Evolutionary conservation across 2,888 invertebrate species (phyloP), one percentile per base, ranked within the genome.

Genomic region (Sesamia inferens): DNA sequence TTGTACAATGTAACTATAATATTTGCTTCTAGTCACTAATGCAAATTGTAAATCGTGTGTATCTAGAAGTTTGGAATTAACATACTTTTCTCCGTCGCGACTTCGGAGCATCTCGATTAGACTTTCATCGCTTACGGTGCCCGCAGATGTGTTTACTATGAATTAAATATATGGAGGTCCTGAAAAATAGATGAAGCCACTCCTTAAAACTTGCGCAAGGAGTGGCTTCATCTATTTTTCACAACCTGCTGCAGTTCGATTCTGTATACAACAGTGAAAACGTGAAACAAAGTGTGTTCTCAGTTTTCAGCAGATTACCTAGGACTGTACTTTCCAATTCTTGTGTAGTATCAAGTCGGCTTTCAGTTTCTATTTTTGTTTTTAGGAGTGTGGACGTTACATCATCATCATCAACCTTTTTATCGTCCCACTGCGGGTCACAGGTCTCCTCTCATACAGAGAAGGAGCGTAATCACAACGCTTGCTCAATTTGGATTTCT

Each of bases 91-190:
- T 68, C 42, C 67, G 19, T 31, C 51, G 58, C 22, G 13, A 16
- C n/a, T 5, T 19, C 66, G 39, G 11, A 63, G 22, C 5, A 13
- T 3, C 55, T 39, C 19, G 14, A 48, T 51, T 74, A 66, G 13
- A 62, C 24, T 78, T 77, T 62, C 59, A 74, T 57, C n/a, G n/a
- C 48, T 62, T 42, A 48, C 59, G 47, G 71, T 59, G 59, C 13
- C 16, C 48, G 13, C 55, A 55, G 54, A 31, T 51, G 31, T 31
- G 16, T 39, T 13, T 42, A 47, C 54, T 22, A 70, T 77, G 71
- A 70, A 79, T 77, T 39, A 79, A 24, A 48, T 59, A 77, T 77
- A 55, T 70, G 44, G 24, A 77, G 31, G 19, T 16, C n/a, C 7
- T 14, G 57, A 14, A 51, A 31, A 31, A 31, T 31, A 31, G 31